Evolutionary conservation across 2,888 invertebrate species (phyloP), one percentile per base, ranked within the genome.

Genomic region (Steinernema scapterisci): DNA sequence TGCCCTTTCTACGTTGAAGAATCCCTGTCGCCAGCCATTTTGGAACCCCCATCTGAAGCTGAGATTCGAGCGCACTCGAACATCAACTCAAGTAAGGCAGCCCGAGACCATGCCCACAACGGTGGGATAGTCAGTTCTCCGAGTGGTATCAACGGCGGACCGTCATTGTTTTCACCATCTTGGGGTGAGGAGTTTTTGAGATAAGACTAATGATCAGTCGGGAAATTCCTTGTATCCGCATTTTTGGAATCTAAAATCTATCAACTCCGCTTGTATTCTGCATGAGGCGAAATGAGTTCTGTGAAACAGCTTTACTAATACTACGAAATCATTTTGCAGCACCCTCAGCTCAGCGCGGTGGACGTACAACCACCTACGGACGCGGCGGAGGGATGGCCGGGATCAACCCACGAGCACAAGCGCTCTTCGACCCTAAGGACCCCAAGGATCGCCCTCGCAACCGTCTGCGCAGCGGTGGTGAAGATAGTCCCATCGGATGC

Each of bases 1-100:
- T 81, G 83, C 44, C 83, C 82, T 6, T 84, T 86, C 77, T 86
- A 80, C 75, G 77, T 80, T 31, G 81, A 82, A 48, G 77, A 79
- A 48, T 71, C 78, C 13, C 80, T 78, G 51, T 63, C 72, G 25
- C 85, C 86, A 46, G 78, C 84, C 38, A 83, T 81, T 56, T 73
- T 78, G 70, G 45, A 73, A 70, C 78, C 80, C 71, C 77, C 81
- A 38, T 75, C 80, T 27, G 86, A 86, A 1, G 76, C 74, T 25
- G 86, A 86, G 80, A 77, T 81, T 83, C 23, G 27, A 31, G 63
- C 63, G 9, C 63, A 63, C 16, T 27, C 63, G 16, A 38, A 38
- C 63, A 63, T 63, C 27, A 63, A 63, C 19, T 63, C 63, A 16
- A 63, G 63, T 19, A 63, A 63, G 31, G 63, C 63, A 19, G 63